phyloP scores from a whole-genome alignment of 2,797 vertebrate genomes.

The Carapus acus region DNA sequence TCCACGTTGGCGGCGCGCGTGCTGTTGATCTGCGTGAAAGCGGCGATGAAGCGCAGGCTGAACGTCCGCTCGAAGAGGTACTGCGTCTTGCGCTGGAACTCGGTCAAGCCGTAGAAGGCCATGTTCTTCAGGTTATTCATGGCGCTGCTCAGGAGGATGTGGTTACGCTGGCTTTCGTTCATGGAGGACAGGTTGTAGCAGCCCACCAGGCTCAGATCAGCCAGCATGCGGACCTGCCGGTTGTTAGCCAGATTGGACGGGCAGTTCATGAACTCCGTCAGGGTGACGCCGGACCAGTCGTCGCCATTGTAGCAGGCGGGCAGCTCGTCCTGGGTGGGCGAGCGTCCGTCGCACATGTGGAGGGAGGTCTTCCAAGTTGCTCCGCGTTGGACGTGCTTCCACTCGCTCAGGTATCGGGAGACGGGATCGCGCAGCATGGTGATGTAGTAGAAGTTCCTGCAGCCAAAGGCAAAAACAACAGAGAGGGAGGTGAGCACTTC shows the following conservation, averaged over 20 bases:
- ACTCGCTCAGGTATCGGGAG: conserved; percentile 93
- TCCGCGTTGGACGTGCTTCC: conserved; percentile 95
- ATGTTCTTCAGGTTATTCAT: conserved; percentile 97
- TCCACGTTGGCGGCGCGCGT: conserved; percentile 94
- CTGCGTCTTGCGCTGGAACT: conserved; percentile 97
- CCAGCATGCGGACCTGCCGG: conserved; percentile 95
- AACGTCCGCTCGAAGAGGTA: conserved; percentile 99
- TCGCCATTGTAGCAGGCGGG: conserved; percentile 88
- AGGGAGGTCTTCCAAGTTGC: conserved; percentile 96
- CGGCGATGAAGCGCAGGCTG: conserved; percentile 92
- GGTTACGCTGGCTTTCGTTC: conserved; percentile 88
- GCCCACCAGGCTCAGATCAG: conserved; percentile 82
- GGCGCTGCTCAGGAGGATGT: conserved; percentile 89
- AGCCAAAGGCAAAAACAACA: conserved; percentile 68
- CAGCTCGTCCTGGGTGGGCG: conserved; percentile 89
- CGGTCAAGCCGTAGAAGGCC: conserved; percentile 96
- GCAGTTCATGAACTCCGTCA: conserved; percentile 91
- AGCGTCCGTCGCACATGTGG: conserved; percentile 92
- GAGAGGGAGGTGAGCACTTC: conserved; percentile 60
- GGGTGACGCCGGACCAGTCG: conserved; percentile 91
- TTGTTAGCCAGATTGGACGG: conserved; percentile 91
- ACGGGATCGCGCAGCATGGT: conserved; percentile 95
- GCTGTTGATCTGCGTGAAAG: conserved; percentile 95
- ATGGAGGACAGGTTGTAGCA: conserved; percentile 86
- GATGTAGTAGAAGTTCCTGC: conserved; percentile 99